These are phyloP conservation scores for Butastur rufipennis DNA, from an alignment of 2,113 vertebrate genomes.

Conservation along the genomic window DNA sequence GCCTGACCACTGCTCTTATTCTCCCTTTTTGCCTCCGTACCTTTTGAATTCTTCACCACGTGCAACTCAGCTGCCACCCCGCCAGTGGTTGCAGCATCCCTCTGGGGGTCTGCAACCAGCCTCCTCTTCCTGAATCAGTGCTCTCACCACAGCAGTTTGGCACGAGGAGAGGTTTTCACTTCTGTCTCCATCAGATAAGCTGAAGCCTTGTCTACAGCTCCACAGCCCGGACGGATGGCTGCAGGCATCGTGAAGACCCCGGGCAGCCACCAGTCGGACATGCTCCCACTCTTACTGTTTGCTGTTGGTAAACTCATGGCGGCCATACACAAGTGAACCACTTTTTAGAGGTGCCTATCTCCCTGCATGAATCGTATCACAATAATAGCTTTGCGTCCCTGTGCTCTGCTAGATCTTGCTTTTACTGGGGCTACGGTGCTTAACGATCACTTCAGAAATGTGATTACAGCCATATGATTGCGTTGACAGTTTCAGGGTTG, in stretches of 20 bases:
- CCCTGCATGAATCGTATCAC: neutral
- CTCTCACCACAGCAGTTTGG: neutral
- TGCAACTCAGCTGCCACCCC: neutral
- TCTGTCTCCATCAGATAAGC: neutral
- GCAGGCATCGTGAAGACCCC: neutral
- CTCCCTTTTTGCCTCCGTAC: neutral
- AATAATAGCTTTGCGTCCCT: neutral
- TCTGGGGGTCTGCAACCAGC: neutral
- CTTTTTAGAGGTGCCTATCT: neutral
- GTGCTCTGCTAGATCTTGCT: neutral
- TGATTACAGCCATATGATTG: neutral
- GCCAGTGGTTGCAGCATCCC: neutral
- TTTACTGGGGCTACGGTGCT: neutral
- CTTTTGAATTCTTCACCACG: neutral
- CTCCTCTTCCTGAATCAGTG: neutral
- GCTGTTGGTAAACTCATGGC: neutral
- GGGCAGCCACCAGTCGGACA: neutral
- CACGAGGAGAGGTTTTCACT: neutral
- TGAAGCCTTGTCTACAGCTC: neutral
- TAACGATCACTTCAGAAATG: neutral
- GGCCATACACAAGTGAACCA: neutral
- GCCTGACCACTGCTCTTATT: neutral
- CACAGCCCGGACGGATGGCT: fast-evolving
- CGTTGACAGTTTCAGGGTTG: neutral
- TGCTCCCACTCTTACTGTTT: neutral